Conservation (phyloP, 2,888 invertebrate genomes). For the Tricholauxania praeusta region DNA sequence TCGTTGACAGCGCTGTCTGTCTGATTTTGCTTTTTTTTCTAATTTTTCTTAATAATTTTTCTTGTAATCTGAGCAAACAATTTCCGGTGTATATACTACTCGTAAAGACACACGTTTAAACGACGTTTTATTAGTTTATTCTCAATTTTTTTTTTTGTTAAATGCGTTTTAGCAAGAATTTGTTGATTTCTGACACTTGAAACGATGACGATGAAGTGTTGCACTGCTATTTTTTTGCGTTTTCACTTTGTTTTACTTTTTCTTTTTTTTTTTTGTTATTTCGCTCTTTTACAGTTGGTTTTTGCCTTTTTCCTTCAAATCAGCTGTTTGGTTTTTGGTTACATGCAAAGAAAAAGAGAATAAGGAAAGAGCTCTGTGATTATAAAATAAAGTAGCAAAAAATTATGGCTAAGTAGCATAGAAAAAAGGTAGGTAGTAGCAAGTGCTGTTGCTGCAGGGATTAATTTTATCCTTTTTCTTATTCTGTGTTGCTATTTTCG, state of each 20-base stretch:
- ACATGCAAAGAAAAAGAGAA: slow-evolving; percentile 18
- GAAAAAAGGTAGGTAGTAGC: neutral
- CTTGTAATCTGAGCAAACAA: slow-evolving; percentile 15
- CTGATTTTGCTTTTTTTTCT: slow-evolving; percentile 1
- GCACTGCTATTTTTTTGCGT: slow-evolving; percentile 4
- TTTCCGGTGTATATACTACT: slow-evolving; percentile 11
- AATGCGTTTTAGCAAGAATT: slow-evolving; percentile 1
- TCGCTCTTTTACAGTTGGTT: slow-evolving; percentile 10
- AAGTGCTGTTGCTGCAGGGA: too few relatives aligned
- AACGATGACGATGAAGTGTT: neutral
- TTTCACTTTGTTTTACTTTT: neutral
- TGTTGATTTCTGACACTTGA: slow-evolving; percentile 9
- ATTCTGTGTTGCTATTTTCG: too few relatives aligned
- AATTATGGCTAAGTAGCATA: neutral
- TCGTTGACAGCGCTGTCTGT: slow-evolving; percentile 15
- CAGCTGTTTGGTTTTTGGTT: slow-evolving; percentile 26
- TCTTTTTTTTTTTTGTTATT: slow-evolving; percentile 13
- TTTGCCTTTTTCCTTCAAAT: slow-evolving; percentile 15
- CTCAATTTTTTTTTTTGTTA: neutral
- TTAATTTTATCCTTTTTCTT: too few relatives aligned
- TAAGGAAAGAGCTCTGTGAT: slow-evolving; percentile 7
- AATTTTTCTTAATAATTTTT: neutral
- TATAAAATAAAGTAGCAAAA: slow-evolving; percentile 5
- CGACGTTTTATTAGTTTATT: neutral
- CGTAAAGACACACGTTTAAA: neutral